phyloP scores from a whole-genome alignment of 2,797 vertebrate genomes.

The Argya squamiceps region DNA sequence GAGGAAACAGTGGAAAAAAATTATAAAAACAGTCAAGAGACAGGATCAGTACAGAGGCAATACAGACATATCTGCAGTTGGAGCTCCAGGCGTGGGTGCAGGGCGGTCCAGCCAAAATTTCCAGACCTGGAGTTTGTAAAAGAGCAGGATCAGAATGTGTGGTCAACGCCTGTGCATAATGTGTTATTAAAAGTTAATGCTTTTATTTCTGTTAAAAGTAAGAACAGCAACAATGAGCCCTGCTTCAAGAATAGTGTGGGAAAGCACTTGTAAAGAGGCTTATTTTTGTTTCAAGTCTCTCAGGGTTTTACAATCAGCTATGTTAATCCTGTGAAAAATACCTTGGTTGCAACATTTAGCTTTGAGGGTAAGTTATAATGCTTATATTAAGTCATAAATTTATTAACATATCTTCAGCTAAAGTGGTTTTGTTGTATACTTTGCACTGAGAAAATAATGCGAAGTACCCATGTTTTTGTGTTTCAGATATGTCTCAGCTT shows the following conservation, averaged over 20 bases:
- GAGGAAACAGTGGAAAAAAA: not conserved
- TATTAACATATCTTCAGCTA: not conserved
- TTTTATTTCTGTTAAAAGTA: constrained; percentile 43
- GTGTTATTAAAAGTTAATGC: constrained; percentile 41
- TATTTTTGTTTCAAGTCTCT: constrained; percentile 46
- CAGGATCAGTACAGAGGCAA: not conserved
- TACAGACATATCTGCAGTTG: not conserved
- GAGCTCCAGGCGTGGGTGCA: not conserved
- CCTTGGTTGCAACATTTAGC: constrained; percentile 2
- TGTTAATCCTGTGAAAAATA: constrained; percentile 68
- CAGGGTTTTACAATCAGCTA: constrained; percentile 20
- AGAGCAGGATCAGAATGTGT: not conserved
- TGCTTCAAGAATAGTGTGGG: constrained; percentile 23
- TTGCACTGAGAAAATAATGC: not conserved
- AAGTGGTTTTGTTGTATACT: not conserved
- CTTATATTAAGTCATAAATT: not conserved
- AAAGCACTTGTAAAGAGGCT: constrained; percentile 39
- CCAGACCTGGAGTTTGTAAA: constrained; percentile 23
- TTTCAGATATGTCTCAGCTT: constrained; percentile 88
- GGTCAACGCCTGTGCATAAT: not conserved
- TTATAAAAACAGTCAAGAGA: not conserved
- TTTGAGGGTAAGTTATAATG: not conserved
- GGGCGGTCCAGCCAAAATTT: not conserved
- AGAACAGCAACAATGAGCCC: constrained; percentile 14
- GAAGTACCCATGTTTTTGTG: not conserved